Percentiles rank a stretch among this genome's conserved stretches.
Evolutionary conservation across 1,140 invertebrate species (phyloP).

Genomic region (Meloidogyne exigua): DNA sequence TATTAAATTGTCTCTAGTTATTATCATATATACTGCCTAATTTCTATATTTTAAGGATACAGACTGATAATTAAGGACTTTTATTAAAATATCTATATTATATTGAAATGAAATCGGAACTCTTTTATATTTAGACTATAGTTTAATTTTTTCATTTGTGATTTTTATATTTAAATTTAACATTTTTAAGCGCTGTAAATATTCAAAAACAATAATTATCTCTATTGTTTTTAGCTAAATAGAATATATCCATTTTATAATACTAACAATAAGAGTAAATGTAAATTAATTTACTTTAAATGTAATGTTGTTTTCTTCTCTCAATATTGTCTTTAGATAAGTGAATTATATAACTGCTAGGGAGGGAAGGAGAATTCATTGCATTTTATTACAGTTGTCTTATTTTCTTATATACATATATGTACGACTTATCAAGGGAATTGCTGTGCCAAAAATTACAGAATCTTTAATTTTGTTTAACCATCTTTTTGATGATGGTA

Average conservation of each 20-base stretch:
- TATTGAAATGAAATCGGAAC: no score
- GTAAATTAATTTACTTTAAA: slow-evolving; percentile 3
- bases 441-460: slow-evolving; percentile 24
- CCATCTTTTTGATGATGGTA: slow-evolving; percentile 7
- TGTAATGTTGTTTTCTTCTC: slow-evolving; percentile 4
- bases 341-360: slow-evolving; percentile 17
- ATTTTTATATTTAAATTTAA: not conserved
- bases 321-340: slow-evolving; percentile 18
- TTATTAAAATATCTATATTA: no score
- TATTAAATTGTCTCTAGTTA: not conserved
- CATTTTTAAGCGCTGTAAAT: no score
- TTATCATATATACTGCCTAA: not conserved
- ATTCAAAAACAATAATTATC: no score
- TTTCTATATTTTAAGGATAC: not conserved
- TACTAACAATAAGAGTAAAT: not conserved
- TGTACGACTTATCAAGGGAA: slow-evolving; percentile 19
- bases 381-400: not conserved
- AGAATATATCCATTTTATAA: not conserved
- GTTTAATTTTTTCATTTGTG: not conserved
- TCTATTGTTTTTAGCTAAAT: no score
- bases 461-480: not conserved
- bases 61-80: no score
- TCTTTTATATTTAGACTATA: not conserved
- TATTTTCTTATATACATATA: slow-evolving; percentile 7
- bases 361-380: not conserved